Base-by-base conservation (phyloP, 2,888 invertebrate species). In the Eupeodes luniger region DNA sequence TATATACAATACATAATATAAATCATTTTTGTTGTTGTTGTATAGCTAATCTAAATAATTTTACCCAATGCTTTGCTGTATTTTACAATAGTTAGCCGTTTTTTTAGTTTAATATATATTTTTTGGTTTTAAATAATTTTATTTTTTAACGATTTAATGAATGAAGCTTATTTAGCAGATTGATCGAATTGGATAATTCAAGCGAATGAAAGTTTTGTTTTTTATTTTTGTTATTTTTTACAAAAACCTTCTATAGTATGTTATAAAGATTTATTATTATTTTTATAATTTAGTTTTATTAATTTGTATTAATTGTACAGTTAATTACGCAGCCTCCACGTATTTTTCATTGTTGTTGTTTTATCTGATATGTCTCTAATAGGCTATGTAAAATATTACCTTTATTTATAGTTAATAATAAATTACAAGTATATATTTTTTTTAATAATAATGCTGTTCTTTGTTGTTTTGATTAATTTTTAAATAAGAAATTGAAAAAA, bases 331-430 rank as follows among this genome's bases (percentile, higher is more conserved):
- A 80, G 76, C 55, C 53, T 70, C 77, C 62, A 74, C 80, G 61
- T 77, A 84, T 76, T 79, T 76, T 79, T 84, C 84, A 84, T 87
- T 83, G 76, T 51, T 66, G 27, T 70, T 80, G n/a, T 72, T 61
- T 80, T 47, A 74, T 80, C 91, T 93, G 93, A 93, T 93, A 93
- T 93, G 93, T 93, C 92, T 93, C 93, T 93, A 93, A 92, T 92
- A 93, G 93, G 92, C 93, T 93, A 93, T 91, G 90, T 91, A 89
- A 81, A 89, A 88, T 88, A 74, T 85, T 88, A 88, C 85, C 80
- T 88, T 70, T 66, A 75, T 85, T 79, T 70, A 36, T 44, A 2
- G 82, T 67, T 77, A 44, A 76, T 81, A 84, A 36, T 72, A 72
- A 72, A 77, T 84, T 80, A 84, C 61, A 84, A 62, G 51, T 69